Base-by-base conservation (phyloP, 2,888 invertebrate species). In the Rhagonycha lutea region DNA sequence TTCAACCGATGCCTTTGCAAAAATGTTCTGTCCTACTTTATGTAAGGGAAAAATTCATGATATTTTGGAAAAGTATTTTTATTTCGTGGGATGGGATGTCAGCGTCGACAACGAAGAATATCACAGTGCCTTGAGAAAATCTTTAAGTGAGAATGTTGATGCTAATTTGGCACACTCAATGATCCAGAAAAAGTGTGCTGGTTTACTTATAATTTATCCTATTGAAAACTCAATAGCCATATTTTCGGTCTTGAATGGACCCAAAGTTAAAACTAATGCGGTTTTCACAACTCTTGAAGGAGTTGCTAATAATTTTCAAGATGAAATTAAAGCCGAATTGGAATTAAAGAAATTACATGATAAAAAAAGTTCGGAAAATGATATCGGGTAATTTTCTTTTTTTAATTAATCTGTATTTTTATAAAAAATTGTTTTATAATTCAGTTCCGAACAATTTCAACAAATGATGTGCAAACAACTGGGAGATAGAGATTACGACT, bases 401-500 rank as follows among this genome's bases (percentile, higher is more conserved):
- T 14, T 14, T 14, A 23, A 61, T 61, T 14, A 61, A 18, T 47
- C 23, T 69, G 18, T 18, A 14, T 14, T 69, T 29, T 4, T 7
- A 47, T 23, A 14, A 14, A 69, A 61, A 61, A n/a, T 23, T 61
- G 1, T 26, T 11, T 63, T 71, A n/a, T 23, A 61, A 78, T 81
- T 79, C 69, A 83, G 83, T 68, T 82, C 86, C 2, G 72, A 74
- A 68, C 80, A 82, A 70, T 85, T 90, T 83, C 91, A 91, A 80
- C 90, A 90, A 81, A 87, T 90, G 76, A 91, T 91, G 86, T 90
- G 88, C 83, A 90, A 91, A 84, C 89, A 89, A 82, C 84, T 91
- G 67, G 89, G 90, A 2, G 90, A 91, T 77, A 88, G 90, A 80
- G 91, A 91, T 84, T 87, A 83, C 86, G 89, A 84, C 85, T 89